These are phyloP conservation scores for Drosophila mimica DNA, from an alignment of 2,888 invertebrate genomes.

Conservation along the genomic window DNA sequence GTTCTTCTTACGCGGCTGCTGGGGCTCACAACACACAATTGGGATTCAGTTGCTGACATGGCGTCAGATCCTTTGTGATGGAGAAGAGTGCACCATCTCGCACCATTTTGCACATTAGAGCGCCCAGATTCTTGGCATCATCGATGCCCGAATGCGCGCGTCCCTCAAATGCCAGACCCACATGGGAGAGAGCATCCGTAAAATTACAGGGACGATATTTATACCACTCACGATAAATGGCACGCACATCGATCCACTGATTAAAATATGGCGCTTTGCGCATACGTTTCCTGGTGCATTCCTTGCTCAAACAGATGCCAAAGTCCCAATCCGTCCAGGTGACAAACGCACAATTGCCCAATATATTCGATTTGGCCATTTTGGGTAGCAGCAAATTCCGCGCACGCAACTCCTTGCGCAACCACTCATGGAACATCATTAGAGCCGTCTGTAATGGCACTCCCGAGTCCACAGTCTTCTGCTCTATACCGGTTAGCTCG, in stretches of 20 bases:
- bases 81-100: constrained; percentile 86
- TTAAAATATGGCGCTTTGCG: constrained; percentile 86
- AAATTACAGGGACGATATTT: constrained; percentile 85
- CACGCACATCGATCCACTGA: constrained; percentile 87
- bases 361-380: constrained; percentile 85
- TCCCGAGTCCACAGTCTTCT: constrained; percentile 86
- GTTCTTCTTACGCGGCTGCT: constrained; percentile 25
- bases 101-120: constrained; percentile 87
- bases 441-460: constrained; percentile 86
- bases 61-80: constrained; percentile 85
- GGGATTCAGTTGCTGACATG: constrained; percentile 82
- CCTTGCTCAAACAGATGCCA: constrained; percentile 87
- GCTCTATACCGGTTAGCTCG: constrained; percentile 87
- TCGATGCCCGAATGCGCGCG: constrained; percentile 87
- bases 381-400: constrained; percentile 83
- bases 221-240: constrained; percentile 87
- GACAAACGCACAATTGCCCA: constrained; percentile 86
- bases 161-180: constrained; percentile 87
- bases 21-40: constrained; percentile 79
- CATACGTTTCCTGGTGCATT: constrained; percentile 87
- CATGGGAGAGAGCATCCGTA: constrained; percentile 86
- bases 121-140: constrained; percentile 88
- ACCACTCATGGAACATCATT: constrained; percentile 87
- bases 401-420: constrained; percentile 84
- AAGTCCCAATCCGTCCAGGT: constrained; percentile 89